Evolutionary conservation across 2,113 vertebrate species (phyloP).

Genomic region (Hemichromis elongatus): DNA sequence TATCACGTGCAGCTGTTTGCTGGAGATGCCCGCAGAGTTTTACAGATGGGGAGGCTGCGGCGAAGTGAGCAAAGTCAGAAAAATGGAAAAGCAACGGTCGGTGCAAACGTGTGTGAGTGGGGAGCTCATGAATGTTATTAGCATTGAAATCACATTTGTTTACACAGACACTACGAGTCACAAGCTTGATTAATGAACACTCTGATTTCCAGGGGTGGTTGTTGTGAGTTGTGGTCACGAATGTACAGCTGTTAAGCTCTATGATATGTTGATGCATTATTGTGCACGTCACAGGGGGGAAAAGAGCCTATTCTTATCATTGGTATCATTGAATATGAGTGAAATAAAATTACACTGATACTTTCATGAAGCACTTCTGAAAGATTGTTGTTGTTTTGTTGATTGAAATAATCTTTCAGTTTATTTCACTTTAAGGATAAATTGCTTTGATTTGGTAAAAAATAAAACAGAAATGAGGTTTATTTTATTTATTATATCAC

Average conservation of each 20-base stretch:
- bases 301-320: slow-evolving; percentile 32
- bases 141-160: slow-evolving; percentile 33
- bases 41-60: slow-evolving; percentile 9
- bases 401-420: neutral
- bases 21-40: slow-evolving; percentile 44
- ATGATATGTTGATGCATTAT: neutral
- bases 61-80: slow-evolving; percentile 19
- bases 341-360: neutral
- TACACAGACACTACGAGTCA: slow-evolving; percentile 31
- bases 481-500: too few species aligned
- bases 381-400: neutral
- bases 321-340: slow-evolving; percentile 31
- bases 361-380: neutral
- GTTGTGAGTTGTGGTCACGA: slow-evolving; percentile 37
- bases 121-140: slow-evolving; percentile 13
- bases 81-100: slow-evolving; percentile 1
- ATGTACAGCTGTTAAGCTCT: slow-evolving; percentile 47
- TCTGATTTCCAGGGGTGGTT: neutral
- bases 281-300: slow-evolving; percentile 14
- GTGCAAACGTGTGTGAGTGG: neutral
- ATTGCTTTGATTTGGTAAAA: neutral
- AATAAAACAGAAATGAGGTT: neutral
- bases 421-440: neutral
- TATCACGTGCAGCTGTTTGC: slow-evolving; percentile 44
- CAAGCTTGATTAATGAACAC: neutral